Conservation (phyloP, 2,797 vertebrate species). For the Pseudopleuronectes americanus region DNA sequence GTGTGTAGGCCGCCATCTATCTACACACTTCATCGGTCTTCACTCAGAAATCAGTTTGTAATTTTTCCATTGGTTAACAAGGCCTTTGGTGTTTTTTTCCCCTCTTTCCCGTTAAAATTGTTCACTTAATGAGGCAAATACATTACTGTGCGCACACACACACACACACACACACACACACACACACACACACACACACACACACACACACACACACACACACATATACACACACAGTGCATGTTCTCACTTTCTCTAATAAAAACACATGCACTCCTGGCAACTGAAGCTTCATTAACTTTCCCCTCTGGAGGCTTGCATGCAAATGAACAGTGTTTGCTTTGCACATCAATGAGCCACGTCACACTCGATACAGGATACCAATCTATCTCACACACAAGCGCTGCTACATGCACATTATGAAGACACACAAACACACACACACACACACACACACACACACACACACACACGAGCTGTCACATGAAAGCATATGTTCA, state of each 20-base stretch:
- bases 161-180: not conserved
- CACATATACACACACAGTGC: not conserved
- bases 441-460: constrained; percentile 4
- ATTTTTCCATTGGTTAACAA: constrained; percentile 3
- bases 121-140: constrained; percentile 57
- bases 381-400: constrained; percentile 43
- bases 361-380: constrained; percentile 53
- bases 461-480: constrained; percentile 3
- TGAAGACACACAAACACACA: not conserved
- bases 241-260: constrained; percentile 41
- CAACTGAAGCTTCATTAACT: constrained; percentile 75
- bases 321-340: constrained; percentile 76
- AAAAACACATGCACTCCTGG: constrained; percentile 66
- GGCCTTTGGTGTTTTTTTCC: constrained; percentile 30
- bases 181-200: not conserved
- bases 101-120: constrained; percentile 34
- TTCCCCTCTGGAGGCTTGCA: constrained; percentile 64
- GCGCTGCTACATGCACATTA: not conserved
- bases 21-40: constrained; percentile 16
- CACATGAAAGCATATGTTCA: not conserved
- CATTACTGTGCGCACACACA: constrained; percentile 32
- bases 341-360: constrained; percentile 76
- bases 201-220: constrained; percentile 16
- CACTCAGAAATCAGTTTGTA: constrained; percentile 11
- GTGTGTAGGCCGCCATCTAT: not conserved